Evolutionary conservation across 2,888 invertebrate genomes (phyloP), one percentile per base, ranked within the genome.

Genomic region (Opisthograptis luteolata): DNA sequence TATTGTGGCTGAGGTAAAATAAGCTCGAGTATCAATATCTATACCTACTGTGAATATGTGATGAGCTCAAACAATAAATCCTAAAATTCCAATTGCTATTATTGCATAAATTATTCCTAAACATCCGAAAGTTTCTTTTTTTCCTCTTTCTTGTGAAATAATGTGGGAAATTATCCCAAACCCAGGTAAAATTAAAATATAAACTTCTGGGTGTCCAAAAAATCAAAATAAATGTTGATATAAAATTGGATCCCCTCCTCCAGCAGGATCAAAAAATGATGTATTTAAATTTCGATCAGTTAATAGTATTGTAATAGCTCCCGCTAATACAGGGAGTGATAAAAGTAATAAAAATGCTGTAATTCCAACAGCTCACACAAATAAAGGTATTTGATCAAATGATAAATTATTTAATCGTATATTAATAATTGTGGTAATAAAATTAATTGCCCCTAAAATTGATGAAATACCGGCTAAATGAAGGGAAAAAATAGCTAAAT

Each of bases 171-270:
- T 94, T 91, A 96, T 92, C 0, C 96, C 95, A 92, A 96, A 96
- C 81, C 94, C 95, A 0, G 95, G 95, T 67, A 96, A 73, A 94
- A 96, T 96, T 91, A 96, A 85, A 94, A 96, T 95, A 86, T 96
- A 96, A 56, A 96, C 95, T 93, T 96, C 96, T 6, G 96, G 96
- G 45, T 96, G 96, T 0, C 96, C 96, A 92, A 96, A 96, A 89
- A 96, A 96, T 93, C 96, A 96, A 88, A 96, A 96, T 92, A 96
- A 86, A 80, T 96, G 95, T 93, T 96, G 95, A 43, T 94, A 96
- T 64, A 96, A 65, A 85, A 96, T 93, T 1, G 95, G 96, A 45
- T 96, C 96, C 42, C 96, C 96, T 17, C 96, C 96, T 53, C 95
- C 95, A 0, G 93, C 91, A 0, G 95, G 95, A 22, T 96, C 95